phyloP scores from a whole-genome alignment of 2,113 vertebrate species.

The Petrocephalus zakoni region DNA sequence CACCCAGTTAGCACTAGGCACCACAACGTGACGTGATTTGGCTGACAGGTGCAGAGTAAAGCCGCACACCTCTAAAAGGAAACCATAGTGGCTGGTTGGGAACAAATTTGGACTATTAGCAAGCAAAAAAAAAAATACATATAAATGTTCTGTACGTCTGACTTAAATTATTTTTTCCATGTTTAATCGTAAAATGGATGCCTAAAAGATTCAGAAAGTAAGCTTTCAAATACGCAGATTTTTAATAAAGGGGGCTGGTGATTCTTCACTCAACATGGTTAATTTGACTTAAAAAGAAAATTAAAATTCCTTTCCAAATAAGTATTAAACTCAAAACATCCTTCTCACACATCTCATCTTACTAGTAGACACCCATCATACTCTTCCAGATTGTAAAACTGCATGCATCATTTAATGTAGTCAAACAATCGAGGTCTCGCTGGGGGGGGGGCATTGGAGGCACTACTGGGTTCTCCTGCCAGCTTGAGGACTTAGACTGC shows the following conservation, averaged over 20 bases:
- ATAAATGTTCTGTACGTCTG: background rate
- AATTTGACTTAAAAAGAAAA: background rate
- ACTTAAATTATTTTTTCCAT: background rate
- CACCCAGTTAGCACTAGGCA: background rate
- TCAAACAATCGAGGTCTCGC: background rate
- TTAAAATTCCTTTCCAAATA: background rate
- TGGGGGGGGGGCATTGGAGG: background rate
- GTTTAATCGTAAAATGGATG: background rate
- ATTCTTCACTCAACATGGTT: background rate
- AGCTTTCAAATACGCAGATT: background rate
- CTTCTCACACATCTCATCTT: background rate
- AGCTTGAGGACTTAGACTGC: constrained; percentile 46
- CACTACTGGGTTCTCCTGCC: constrained; percentile 45
- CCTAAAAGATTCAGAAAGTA: background rate
- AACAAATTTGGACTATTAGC: background rate
- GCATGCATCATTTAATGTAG: background rate
- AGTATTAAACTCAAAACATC: background rate
- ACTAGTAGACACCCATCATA: background rate
- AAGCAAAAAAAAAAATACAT: background rate
- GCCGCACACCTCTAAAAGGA: background rate
- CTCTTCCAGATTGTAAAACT: background rate
- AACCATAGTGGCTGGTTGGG: background rate
- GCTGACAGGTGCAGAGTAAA: background rate
- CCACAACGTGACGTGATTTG: background rate
- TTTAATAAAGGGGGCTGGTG: background rate